Base-by-base conservation (phyloP, 2,113 vertebrate genomes). In the Baryphthengus martii region DNA sequence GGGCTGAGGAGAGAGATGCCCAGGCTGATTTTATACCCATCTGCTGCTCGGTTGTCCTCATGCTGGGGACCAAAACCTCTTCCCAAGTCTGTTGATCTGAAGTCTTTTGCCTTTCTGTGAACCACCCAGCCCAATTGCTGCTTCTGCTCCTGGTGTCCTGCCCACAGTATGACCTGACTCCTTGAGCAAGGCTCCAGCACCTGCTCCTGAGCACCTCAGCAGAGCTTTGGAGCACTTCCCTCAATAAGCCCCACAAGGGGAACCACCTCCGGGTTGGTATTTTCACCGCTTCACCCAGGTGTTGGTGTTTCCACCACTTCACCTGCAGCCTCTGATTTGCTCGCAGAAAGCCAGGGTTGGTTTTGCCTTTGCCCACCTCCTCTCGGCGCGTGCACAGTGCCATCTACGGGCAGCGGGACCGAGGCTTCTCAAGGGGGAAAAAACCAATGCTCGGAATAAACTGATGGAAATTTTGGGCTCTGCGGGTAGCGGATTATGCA, bases 101-200 rank as follows among this genome's bases (percentile, higher is more conserved):
- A 21, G 5, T 9, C 74, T 2, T 9, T 7, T 13, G 17, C 37
- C 37, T 3, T 7, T 25, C 58, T 44, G 33, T 15, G 33, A 24
- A 28, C 8, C 28, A 4, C 52, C 26, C 47, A 47, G 14, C 35
- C 42, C 14, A 1, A 1, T 5, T 12, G 1, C 19, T 56, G 58
- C 16, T 6, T 14, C 40, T 35, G 7, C 2, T 40, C 25, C 47
- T 3, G 8, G 11, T 14, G 17, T 4, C 25, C 5, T 11, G 7
- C 4, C 17, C 59, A 6, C 28, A 44, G 18, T 9, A 2, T 0
- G 7, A 23, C 23, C 40, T 2, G 10, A 25, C 14, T 52, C 40
- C 56, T 19, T 8, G 1, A 15, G 0, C 18, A 10, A 68, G 33
- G 31, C 73, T 62, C 7, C 2, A 11, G 6, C 66, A 25, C 0